Conservation (phyloP, 2,797 vertebrate genomes). For the Diglossa cyanea region DNA sequence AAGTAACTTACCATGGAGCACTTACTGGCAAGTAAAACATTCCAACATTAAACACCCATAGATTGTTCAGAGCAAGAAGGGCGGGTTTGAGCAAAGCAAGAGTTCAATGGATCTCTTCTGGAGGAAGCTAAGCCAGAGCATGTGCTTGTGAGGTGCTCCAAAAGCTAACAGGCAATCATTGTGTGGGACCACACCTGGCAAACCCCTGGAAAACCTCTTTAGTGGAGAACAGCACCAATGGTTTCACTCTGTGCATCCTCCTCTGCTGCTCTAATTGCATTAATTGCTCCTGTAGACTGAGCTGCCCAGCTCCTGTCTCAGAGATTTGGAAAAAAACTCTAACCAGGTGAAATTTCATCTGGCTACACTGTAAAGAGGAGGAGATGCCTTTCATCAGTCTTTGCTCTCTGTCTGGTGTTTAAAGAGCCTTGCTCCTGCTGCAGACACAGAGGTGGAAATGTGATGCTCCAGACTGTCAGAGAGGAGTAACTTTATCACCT, state of each 20-base stretch:
- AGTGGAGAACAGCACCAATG: not conserved
- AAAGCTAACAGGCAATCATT: not conserved
- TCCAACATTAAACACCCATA: not conserved
- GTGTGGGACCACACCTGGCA: not conserved
- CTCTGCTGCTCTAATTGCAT: not conserved
- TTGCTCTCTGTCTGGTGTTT: not conserved
- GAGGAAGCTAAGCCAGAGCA: not conserved
- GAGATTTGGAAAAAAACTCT: not conserved
- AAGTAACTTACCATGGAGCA: not conserved
- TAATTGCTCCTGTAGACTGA: not conserved
- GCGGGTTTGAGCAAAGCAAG: not conserved
- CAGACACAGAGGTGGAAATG: not conserved
- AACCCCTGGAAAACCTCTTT: not conserved
- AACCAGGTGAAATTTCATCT: conserved; percentile 27
- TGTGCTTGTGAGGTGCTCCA: not conserved
- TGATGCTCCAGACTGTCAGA: not conserved
- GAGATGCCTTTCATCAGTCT: not conserved
- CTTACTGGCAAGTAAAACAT: not conserved
- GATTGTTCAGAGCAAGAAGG: not conserved
- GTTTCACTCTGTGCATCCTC: not conserved
- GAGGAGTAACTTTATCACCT: not conserved
- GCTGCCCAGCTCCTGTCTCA: not conserved
- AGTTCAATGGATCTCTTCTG: not conserved
- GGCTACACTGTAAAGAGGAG: not conserved
- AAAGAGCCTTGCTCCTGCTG: not conserved